phyloP scores from a whole-genome alignment of 2,888 invertebrate species.

The Sinotaia quadrata region DNA sequence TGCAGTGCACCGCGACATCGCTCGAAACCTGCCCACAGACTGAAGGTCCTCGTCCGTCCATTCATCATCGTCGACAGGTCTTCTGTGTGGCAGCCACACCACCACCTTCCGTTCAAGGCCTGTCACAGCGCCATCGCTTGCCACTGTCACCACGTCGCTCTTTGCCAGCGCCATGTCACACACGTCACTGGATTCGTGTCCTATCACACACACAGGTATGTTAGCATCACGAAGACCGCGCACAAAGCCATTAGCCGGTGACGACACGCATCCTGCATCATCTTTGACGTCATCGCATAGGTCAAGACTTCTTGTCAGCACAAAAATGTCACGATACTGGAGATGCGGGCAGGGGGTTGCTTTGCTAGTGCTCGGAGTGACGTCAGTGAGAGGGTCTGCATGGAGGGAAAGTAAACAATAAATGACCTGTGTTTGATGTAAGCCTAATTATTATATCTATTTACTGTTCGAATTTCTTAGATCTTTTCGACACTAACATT shows the following conservation, averaged over 20 bases:
- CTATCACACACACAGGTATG: constrained; percentile 3
- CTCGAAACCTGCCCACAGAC: not conserved
- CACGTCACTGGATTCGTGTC: no score
- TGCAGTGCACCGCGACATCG: constrained; percentile 4
- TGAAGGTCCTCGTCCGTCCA: not conserved
- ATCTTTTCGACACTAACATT: no score
- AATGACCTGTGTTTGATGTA: no score
- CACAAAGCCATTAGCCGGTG: constrained; percentile 4
- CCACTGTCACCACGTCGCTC: constrained; percentile 9
- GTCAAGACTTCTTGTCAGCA: not conserved
- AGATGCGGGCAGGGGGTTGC: not conserved
- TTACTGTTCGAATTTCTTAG: no score
- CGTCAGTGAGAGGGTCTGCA: no score
- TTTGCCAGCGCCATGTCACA: no score
- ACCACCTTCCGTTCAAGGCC: constrained; percentile 21
- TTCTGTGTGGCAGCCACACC: no score
- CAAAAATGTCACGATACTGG: constrained; percentile 2
- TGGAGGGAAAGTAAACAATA: no score
- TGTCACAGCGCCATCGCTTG: not conserved
- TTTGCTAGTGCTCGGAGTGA: no score
- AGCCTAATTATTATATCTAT: no score
- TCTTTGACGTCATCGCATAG: constrained; percentile 7
- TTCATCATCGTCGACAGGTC: not conserved
- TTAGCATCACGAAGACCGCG: not conserved
- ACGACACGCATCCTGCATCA: not conserved